Base-by-base conservation (phyloP, 2,888 invertebrate genomes). In the Trissoscelio sp. region DNA sequence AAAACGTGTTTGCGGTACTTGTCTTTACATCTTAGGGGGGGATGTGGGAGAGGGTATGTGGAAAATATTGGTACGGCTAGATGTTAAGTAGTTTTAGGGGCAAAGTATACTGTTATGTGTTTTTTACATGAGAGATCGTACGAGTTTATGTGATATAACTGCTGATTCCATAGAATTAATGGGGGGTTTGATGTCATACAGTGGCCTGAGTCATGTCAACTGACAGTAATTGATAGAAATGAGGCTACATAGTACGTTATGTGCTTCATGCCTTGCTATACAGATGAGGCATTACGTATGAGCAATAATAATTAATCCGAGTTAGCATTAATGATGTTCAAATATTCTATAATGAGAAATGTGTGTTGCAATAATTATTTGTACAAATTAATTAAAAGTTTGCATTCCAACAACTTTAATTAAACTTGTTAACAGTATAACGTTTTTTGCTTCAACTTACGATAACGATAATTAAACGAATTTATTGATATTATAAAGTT, bases 221-320 rank as follows among this genome's bases (percentile, higher is more conserved):
- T 67, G 55, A 55, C 55, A 55, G 55, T 67, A 51, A 66, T 39
- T 53, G 66, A 53, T 66, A 53, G 53, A 66, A 66, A 53, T 28
- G 66, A 39, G 66, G 53, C 53, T 66, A 16, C 14, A 28, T 24
- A 14, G 22, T 58, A 14, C 24, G 42, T 24, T 24, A 9, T 24
- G 24, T 14, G 58, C 42, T 58, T 58, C 28, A 51, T 24, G 58
- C 39, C 39, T 39, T 37, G 16, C 37, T n/a, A n/a, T 20, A 24
- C 58, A 7, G 39, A 58, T 58, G 14, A n/a, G 16, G 1, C 14
- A 42, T 24, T 14, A 42, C 14, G 42, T 42, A 42, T 9, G 58
- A 24, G 7, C 42, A 58, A 58, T 42, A 42, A 42, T 11, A 24
- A 55, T 34, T n/a, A n/a, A n/a, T n/a, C n/a, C n/a, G n/a, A n/a